Percentiles rank a stretch among this genome's conserved stretches.
These are phyloP conservation scores for Nasua narica DNA, from an alignment of 2,797 vertebrate genomes.

Conservation along the genomic window DNA sequence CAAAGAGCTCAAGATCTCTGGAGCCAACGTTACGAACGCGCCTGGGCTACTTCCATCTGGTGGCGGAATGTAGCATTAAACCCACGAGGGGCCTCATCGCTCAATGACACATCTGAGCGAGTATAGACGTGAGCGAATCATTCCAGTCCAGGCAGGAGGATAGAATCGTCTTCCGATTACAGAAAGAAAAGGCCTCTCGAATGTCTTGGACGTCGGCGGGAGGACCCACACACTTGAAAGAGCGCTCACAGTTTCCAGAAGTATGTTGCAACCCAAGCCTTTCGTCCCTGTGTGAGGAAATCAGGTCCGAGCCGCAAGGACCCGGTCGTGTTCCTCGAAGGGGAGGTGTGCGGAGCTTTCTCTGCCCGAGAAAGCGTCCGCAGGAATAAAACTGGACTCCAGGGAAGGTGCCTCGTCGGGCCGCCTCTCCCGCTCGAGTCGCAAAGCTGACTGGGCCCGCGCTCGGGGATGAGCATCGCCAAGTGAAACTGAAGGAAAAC, in stretches of 20 bases:
- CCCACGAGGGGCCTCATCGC: no score
- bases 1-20: not conserved
- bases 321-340: not conserved
- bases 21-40: not conserved
- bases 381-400: not conserved
- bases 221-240: rapidly evolving
- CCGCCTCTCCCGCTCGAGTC: rapidly evolving
- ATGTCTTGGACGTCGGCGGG: not conserved
- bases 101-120: not conserved
- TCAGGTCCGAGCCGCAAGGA: not conserved
- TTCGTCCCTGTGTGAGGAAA: not conserved
- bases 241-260: not conserved
- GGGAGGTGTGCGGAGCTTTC: not conserved
- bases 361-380: not conserved
- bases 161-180: not conserved
- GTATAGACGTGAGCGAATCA: not conserved
- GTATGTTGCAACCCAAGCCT: rapidly evolving
- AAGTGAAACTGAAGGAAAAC: rapidly evolving
- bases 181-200: not conserved
- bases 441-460: rapidly evolving
- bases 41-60: not conserved
- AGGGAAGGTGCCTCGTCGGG: rapidly evolving
- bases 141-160: not conserved
- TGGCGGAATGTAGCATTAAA: not conserved
- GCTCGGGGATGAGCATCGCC: rapidly evolving